phyloP scores from a whole-genome alignment of 2,113 vertebrate genomes.

The Cnemophilus loriae region DNA sequence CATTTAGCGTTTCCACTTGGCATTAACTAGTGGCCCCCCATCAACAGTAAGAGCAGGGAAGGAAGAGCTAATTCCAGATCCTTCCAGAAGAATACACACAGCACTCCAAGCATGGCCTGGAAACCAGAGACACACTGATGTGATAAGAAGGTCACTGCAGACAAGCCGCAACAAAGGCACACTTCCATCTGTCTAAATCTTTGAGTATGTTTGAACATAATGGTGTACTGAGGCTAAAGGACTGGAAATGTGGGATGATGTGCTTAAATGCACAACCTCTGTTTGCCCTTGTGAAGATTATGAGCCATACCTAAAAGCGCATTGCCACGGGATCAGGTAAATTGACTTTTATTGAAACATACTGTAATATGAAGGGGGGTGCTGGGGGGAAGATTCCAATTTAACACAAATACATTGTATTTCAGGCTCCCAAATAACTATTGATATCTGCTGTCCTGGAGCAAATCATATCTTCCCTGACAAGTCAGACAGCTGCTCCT shows the following conservation, averaged over 20 bases:
- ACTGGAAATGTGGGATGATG: neutral
- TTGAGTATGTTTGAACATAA: neutral
- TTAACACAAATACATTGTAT: slow-evolving; percentile 32
- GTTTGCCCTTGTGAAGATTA: slow-evolving; percentile 40
- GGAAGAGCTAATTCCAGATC: neutral
- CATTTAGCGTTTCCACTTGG: neutral
- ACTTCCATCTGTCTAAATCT: neutral
- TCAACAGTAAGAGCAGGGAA: neutral
- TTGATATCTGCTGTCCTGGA: slow-evolving; percentile 56
- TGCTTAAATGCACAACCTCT: neutral
- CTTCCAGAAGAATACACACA: neutral
- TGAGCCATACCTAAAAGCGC: slow-evolving; percentile 16
- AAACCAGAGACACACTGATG: neutral
- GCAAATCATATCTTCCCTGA: slow-evolving; percentile 50
- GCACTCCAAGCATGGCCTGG: neutral
- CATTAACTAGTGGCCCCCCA: neutral
- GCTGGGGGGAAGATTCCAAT: neutral
- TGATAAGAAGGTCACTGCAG: neutral
- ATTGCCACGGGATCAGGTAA: slow-evolving; percentile 23
- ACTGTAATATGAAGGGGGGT: neutral
- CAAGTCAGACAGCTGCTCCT: slow-evolving; percentile 40
- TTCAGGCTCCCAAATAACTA: slow-evolving; percentile 55
- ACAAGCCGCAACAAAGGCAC: neutral
- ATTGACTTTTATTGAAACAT: slow-evolving; percentile 57
- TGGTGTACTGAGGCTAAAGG: neutral